Evolutionary conservation across 2,113 vertebrate species (phyloP).

Genomic region (Parus major): DNA sequence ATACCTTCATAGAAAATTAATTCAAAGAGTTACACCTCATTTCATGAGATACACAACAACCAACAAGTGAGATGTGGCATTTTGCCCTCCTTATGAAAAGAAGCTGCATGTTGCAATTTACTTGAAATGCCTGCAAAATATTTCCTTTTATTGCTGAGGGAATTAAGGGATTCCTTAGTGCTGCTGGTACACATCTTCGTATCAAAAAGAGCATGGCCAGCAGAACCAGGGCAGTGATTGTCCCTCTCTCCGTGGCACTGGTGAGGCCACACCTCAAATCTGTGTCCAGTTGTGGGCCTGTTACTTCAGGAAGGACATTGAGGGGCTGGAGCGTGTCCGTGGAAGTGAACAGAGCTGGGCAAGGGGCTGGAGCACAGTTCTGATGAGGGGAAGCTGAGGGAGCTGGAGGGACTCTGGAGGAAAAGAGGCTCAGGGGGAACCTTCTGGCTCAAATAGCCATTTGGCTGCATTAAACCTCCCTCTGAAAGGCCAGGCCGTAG

Average conservation of each 20-base stretch:
- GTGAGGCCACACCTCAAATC: background rate
- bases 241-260: background rate
- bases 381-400: background rate
- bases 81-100: background rate
- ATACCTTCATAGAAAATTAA: constrained; percentile 73
- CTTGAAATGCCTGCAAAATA: background rate
- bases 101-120: background rate
- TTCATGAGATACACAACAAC: background rate
- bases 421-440: background rate
- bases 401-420: background rate
- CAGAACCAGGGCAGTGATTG: background rate
- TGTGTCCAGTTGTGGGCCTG: background rate
- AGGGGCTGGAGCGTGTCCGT: accelerated
- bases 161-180: background rate
- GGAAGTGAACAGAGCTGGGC: background rate
- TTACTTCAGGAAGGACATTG: background rate
- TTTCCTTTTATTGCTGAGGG: background rate
- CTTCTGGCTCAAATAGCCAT: background rate
- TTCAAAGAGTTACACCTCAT: background rate
- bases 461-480: background rate
- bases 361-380: background rate
- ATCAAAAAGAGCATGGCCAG: background rate
- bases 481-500: background rate
- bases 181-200: background rate
- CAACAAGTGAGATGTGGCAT: background rate